Percentiles rank a stretch among this genome's conserved stretches.
These are phyloP conservation scores for Dynastes hyllus DNA, from an alignment of 2,888 invertebrate species.

Conservation along the genomic window DNA sequence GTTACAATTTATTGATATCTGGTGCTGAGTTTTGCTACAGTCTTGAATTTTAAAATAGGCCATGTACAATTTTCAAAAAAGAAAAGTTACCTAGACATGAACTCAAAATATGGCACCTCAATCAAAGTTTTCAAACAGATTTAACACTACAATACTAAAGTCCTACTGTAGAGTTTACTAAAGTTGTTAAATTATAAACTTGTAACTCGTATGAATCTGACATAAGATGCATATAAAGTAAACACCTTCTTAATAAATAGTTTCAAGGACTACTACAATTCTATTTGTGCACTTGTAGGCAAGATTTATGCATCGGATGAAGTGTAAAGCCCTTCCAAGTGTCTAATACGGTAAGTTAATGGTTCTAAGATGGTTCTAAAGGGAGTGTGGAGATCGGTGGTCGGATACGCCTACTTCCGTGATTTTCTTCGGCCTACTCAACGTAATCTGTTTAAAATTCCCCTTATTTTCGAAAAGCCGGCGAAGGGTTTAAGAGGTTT, in stretches of 20 bases:
- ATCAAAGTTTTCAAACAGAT: no score
- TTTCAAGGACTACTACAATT: no score
- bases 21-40: no score
- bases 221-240: not conserved
- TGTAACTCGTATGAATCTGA: not conserved
- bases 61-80: no score
- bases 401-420: conserved; percentile 30
- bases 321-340: conserved; percentile 22
- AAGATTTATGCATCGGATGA: not conserved
- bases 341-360: conserved; percentile 28
- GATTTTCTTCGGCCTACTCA: conserved; percentile 27
- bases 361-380: conserved; percentile 1
- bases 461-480: conserved; percentile 21
- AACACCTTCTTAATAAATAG: not conserved
- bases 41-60: no score
- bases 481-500: conserved; percentile 11
- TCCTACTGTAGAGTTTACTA: no score
- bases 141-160: no score
- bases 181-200: not conserved
- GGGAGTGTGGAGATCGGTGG: conserved; percentile 30
- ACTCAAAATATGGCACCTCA: no score
- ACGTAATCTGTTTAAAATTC: conserved; percentile 41
- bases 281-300: not conserved
- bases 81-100: no score
- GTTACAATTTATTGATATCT: no score